Conservation (phyloP, 2,797 vertebrate genomes). For the Platyrinchus mystaceus region DNA sequence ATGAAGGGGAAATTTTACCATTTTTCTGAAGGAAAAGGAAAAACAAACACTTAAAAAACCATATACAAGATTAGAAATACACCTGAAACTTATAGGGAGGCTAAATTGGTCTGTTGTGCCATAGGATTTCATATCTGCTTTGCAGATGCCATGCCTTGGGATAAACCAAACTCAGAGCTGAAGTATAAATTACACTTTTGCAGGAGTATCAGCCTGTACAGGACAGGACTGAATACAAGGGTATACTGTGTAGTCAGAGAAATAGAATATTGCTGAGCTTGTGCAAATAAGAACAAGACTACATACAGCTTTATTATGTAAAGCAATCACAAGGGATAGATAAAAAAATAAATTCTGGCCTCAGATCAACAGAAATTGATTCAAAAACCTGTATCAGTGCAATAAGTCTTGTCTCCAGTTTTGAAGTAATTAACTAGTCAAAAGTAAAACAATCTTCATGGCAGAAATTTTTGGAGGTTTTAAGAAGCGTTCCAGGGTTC, state of each 20-base stretch:
- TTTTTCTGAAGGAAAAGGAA: neutral
- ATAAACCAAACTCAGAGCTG: neutral
- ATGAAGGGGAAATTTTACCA: neutral
- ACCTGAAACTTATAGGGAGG: neutral
- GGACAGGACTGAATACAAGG: neutral
- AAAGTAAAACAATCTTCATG: constrained; percentile 7
- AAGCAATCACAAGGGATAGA: neutral
- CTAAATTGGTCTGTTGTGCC: neutral
- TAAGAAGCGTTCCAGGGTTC: too few species aligned
- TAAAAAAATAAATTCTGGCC: neutral
- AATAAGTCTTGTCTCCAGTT: neutral
- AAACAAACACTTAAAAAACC: neutral
- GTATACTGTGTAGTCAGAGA: neutral
- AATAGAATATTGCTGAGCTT: neutral
- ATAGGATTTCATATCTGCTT: neutral
- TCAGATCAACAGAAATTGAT: neutral
- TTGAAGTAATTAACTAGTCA: neutral
- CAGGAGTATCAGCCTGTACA: neutral
- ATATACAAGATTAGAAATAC: neutral
- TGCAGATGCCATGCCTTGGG: neutral
- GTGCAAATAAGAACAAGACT: neutral
- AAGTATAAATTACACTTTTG: neutral
- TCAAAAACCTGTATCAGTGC: constrained; percentile 12
- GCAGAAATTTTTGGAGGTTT: neutral
- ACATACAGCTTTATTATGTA: neutral